A percentile compares a stretch with the other conserved stretches of the same genome.
phyloP scores from a whole-genome alignment of 2,113 vertebrate species.

The Tenrec ecaudatus region DNA sequence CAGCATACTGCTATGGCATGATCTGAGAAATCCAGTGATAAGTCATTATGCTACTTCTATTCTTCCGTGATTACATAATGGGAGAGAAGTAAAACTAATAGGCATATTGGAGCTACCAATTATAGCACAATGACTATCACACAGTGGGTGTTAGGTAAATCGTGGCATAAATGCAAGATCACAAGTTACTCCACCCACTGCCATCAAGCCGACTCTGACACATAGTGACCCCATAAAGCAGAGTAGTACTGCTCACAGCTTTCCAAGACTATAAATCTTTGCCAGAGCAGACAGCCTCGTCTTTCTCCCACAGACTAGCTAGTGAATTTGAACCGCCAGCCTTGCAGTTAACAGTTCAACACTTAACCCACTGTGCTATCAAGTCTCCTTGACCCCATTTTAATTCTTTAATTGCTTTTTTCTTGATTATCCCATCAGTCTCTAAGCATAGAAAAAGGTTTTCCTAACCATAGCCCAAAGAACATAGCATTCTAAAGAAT shows the following conservation, averaged over 20 bases:
- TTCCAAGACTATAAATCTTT: too few species aligned
- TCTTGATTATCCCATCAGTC: slow-evolving; percentile 53
- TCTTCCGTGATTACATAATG: background rate
- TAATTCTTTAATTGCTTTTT: slow-evolving; percentile 63
- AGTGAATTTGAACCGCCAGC: too few species aligned
- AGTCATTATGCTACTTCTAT: background rate
- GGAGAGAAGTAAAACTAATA: slow-evolving; percentile 25
- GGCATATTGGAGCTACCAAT: background rate
- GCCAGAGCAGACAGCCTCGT: too few species aligned
- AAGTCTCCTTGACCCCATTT: background rate
- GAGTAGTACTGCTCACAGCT: too few species aligned
- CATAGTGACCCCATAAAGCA: too few species aligned
- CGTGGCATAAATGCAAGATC: background rate
- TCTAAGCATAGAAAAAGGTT: slow-evolving; percentile 69
- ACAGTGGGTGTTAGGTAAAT: background rate
- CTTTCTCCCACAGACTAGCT: too few species aligned
- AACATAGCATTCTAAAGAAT: slow-evolving; percentile 82
- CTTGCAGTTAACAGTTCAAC: too few species aligned
- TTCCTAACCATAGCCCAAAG: slow-evolving; percentile 81
- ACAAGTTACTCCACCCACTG: background rate
- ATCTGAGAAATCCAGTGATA: slow-evolving; percentile 6
- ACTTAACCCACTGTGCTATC: too few species aligned
- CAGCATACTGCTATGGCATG: background rate
- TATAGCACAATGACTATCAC: background rate
- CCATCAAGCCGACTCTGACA: background rate